Base-by-base conservation (phyloP, 1,140 invertebrate genomes). In the Protaetia brevitarsis region DNA sequence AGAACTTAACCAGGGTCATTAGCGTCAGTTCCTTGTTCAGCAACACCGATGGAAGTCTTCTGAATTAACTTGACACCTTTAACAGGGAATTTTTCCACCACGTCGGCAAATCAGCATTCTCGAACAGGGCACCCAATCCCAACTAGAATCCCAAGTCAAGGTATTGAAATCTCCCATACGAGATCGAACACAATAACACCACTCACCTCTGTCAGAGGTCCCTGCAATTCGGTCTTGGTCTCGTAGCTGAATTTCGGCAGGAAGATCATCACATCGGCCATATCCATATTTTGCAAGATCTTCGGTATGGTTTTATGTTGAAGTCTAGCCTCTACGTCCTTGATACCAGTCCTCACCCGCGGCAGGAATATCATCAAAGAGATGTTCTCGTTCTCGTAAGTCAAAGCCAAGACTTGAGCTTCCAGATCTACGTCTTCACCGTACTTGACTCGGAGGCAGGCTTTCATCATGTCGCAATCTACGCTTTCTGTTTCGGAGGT, bases 161-260 rank as follows among this genome's bases (percentile, higher is more conserved):
- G 6, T 51, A 23, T 51, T n/a, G n/a, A n/a, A 51, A 51, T 51
- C 26, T 7, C 21, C 21, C 19, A 8, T 51, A 2, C 31, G 21
- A 7, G 19, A 21, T 7, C 1, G 10, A 23, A 23, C n/a, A 51
- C 6, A 34, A 34, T 16, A 2, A 74, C 76, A 89, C 87, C 78
- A 85, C 76, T 74, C 76, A 89, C 87, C 78, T 85, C 76, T 23
- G 71, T 74, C 19, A 92, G 75, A 66, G 80, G 71, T 0, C 83
- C 77, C 30, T 81, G 81, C 67, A 92, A 73, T 41, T 89, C 76
- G 19, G 86, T 76, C 1, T 79, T 82, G 29, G 82, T 78, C 74
- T 90, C 87, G 41, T 91, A 79, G 73, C 87, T 89, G 72, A 92
- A 92, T 73, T 86, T 89, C 0, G 90, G 90, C 64, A 92, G 74